These are phyloP conservation scores for Lucilia cuprina DNA, from an alignment of 1,140 invertebrate genomes.

Conservation along the genomic window DNA sequence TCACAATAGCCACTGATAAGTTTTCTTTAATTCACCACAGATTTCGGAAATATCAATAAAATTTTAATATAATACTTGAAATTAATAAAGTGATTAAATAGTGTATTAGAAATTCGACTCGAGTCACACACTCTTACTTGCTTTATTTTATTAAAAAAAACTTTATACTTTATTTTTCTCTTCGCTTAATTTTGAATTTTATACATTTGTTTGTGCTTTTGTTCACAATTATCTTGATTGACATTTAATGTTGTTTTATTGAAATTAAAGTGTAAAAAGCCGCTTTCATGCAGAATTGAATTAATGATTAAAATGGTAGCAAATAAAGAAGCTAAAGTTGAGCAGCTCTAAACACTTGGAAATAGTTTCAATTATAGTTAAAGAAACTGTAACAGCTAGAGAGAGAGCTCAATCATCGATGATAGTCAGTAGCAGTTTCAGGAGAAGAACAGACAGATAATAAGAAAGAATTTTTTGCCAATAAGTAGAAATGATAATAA, in stretches of 20 bases:
- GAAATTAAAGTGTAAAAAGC: conserved; percentile 36
- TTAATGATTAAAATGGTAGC: conserved; percentile 8
- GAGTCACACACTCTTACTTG: background rate
- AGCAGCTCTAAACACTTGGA: background rate
- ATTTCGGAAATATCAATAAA: too few species aligned
- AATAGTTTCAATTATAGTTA: conserved; percentile 15
- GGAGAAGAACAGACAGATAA: background rate
- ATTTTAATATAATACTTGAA: too few species aligned
- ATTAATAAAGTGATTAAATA: too few species aligned
- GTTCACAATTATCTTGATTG: conserved; percentile 35
- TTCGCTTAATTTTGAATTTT: background rate
- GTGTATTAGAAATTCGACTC: too few species aligned
- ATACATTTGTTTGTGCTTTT: background rate
- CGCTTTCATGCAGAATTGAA: conserved; percentile 12
- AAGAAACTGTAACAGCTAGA: background rate
- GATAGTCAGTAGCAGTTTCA: background rate
- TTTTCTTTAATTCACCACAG: too few species aligned
- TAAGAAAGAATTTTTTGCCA: background rate
- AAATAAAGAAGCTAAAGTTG: background rate
- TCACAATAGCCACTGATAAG: too few species aligned
- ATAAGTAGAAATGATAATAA: background rate
- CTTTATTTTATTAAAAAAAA: background rate
- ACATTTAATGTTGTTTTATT: conserved; percentile 39
- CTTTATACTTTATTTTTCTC: background rate
- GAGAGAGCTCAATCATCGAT: background rate